Evolutionary conservation across 2,113 vertebrate species (phyloP), one percentile per base, ranked within the genome.

Genomic region (Canis aureus): DNA sequence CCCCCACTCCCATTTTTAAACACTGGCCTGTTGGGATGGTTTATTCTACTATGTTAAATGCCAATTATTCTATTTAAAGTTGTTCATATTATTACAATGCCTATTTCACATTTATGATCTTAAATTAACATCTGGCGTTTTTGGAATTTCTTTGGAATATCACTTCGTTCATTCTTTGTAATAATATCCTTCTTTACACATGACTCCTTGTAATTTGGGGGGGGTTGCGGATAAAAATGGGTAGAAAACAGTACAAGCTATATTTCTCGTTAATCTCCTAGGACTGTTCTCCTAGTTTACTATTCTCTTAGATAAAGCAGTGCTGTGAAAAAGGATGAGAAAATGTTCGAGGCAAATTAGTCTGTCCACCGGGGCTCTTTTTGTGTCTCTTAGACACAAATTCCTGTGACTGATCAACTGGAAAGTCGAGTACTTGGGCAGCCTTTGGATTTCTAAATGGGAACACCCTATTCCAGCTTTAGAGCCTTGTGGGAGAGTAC

Each of bases 381-480:
- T 55, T 67, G 60, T 59, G 35, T 66, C 53, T 55, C 95, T 94
- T 51, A 53, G 59, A 84, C 69, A 55, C 32, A 94, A 89, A 51
- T 94, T 94, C 29, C 62, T 67, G 22, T 79, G 74, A 71, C 49
- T 82, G 62, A 49, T 82, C 67, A 66, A 32, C 67, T 97, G 81
- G 27, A 51, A 83, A 96, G 79, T 55, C 49, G 35, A 60, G 90
- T 89, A 64, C 38, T 88, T 74, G 79, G 83, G n/a, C 20, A 29
- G 57, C 94, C 64, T 97, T 91, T 55, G 25, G 90, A 62, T 35
- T 91, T 95, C 90, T 84, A 76, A 96, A 81, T 9, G 89, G 49
- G 43, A 89, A 95, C 38, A 67, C 29, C 32, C 71, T 55, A 20
- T 86, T 97, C 35, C 35, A 38, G 51, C 51, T 64, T 97, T 32